Conservation (phyloP, 2,888 invertebrate species). For the Antitype chi region DNA sequence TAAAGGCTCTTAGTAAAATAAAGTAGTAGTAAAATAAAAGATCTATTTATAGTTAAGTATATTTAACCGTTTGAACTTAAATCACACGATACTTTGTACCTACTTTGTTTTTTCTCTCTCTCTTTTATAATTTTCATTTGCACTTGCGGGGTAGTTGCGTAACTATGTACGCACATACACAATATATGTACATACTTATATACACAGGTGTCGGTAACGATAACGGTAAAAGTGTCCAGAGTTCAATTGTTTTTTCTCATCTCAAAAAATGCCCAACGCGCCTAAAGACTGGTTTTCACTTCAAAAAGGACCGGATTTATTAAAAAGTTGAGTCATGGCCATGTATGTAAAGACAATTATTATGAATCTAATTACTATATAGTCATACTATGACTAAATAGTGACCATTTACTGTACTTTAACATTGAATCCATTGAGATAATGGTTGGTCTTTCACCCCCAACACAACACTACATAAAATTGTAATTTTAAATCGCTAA, state of each 20-base stretch:
- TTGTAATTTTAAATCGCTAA: not conserved
- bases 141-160: no score
- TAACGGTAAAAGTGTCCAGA: no score
- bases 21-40: not conserved
- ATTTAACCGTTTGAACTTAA: not conserved
- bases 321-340: constrained; percentile 7
- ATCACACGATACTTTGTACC: not conserved
- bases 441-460: constrained; percentile 49
- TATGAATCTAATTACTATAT: not conserved
- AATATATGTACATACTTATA: no score
- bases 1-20: not conserved
- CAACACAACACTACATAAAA: constrained; percentile 9
- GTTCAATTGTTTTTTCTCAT: no score
- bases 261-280: no score
- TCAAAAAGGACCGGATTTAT: not conserved
- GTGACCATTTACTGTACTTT: constrained; percentile 22
- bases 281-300: no score
- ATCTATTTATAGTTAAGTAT: no score
- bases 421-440: constrained; percentile 11
- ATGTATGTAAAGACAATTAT: not conserved
- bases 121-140: no score
- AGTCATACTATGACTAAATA: constrained; percentile 30
- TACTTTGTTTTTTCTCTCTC: not conserved
- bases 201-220: no score
- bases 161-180: no score